Evolutionary conservation across 2,888 invertebrate genomes (phyloP).

Genomic region (Timema cristinae): DNA sequence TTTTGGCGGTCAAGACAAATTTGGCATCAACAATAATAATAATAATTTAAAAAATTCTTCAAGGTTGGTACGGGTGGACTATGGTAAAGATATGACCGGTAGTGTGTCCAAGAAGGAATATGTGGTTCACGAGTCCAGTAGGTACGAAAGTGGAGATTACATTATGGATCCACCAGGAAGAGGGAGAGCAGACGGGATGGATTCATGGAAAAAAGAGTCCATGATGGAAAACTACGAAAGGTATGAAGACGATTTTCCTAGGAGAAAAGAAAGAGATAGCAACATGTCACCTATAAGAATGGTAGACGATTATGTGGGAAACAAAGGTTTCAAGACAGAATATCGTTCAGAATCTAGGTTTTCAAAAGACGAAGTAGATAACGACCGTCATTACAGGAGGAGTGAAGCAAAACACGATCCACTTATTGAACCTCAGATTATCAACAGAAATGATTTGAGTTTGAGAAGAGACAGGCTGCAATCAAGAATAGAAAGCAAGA

Average conservation of each 20-base stretch:
- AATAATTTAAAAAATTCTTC: background rate
- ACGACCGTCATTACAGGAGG: constrained; percentile 29
- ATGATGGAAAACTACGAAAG: constrained; percentile 19
- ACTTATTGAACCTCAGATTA: constrained; percentile 17
- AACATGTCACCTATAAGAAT: background rate
- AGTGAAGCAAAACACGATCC: constrained; percentile 42
- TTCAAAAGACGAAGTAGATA: constrained; percentile 29
- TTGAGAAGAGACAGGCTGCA: constrained; percentile 70
- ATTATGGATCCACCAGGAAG: constrained; percentile 49
- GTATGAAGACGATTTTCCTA: constrained; percentile 14
- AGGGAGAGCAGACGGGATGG: constrained; percentile 64
- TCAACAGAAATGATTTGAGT: constrained; percentile 53
- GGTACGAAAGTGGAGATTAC: constrained; percentile 31
- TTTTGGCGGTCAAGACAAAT: constrained; percentile 9
- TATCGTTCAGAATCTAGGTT: constrained; percentile 24
- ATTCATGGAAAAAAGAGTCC: constrained; percentile 46
- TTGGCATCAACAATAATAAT: constrained; percentile 4
- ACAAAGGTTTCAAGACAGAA: constrained; percentile 35
- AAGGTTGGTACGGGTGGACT: constrained; percentile 8
- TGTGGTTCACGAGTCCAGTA: constrained; percentile 24
- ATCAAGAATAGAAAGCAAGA: constrained; percentile 60
- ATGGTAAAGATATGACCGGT: constrained; percentile 12
- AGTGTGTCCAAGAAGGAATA: constrained; percentile 22
- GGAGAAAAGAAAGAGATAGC: background rate
- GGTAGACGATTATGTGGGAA: constrained; percentile 34